Conservation (phyloP, 2,797 vertebrate genomes). For the Acanthurus leucopareius region DNA sequence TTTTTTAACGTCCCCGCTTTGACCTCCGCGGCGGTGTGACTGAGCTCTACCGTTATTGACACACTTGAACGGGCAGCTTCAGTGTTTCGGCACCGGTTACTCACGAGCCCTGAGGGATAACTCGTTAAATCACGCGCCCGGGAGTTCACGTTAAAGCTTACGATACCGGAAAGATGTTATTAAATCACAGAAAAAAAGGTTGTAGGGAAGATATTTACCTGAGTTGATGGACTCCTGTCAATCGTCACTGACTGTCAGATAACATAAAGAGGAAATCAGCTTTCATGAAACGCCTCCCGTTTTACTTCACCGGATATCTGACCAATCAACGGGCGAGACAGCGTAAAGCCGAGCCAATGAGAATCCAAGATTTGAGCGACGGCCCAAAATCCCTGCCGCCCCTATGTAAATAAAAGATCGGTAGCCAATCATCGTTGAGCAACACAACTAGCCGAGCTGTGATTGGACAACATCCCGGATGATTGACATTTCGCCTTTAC, state of each 20-base stretch:
- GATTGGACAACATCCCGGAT: slow-evolving; percentile 27
- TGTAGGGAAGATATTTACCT: slow-evolving; percentile 67
- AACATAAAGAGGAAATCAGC: slow-evolving; percentile 65
- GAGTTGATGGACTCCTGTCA: slow-evolving; percentile 69
- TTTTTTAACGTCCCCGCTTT: neutral
- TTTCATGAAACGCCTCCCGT: slow-evolving; percentile 48
- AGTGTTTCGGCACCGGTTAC: neutral
- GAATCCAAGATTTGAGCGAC: neutral
- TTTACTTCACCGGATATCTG: slow-evolving; percentile 4
- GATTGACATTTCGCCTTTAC: neutral
- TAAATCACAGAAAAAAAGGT: neutral
- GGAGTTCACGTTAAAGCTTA: too few relatives aligned
- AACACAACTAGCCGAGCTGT: neutral
- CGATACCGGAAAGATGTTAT: neutral
- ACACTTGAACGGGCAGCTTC: neutral
- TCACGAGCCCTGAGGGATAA: neutral
- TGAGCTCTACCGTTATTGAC: slow-evolving; percentile 22
- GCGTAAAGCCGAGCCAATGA: slow-evolving; percentile 48
- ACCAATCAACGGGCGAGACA: slow-evolving; percentile 56
- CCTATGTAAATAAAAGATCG: neutral
- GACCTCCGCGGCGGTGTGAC: slow-evolving; percentile 49
- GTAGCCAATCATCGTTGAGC: slow-evolving; percentile 14
- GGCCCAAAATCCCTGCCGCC: slow-evolving; percentile 8
- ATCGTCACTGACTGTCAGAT: slow-evolving; percentile 68
- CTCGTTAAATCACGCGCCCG: neutral